phyloP scores from a whole-genome alignment of 2,113 vertebrate genomes.

The Corythaixoides concolor region DNA sequence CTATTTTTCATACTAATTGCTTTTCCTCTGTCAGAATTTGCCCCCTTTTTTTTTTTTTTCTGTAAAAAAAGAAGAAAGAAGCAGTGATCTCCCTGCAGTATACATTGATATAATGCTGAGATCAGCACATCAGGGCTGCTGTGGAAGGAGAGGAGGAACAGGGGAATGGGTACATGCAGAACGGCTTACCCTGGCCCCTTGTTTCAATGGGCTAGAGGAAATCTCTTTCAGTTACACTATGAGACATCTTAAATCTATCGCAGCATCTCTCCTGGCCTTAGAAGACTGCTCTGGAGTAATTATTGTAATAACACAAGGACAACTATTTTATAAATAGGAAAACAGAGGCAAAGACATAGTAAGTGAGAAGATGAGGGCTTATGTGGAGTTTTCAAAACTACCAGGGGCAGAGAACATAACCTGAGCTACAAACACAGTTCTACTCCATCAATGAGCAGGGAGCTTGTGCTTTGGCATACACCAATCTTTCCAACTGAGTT shows the following conservation, averaged over 20 bases:
- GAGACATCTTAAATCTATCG: not conserved
- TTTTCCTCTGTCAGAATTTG: not conserved
- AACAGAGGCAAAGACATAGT: not conserved
- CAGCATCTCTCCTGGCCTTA: not conserved
- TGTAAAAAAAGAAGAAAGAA: not conserved
- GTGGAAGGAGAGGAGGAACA: not conserved
- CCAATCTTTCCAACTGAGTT: not conserved
- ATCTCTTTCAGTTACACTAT: not conserved
- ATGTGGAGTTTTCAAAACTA: not conserved
- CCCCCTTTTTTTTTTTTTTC: not conserved
- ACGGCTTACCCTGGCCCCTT: not conserved
- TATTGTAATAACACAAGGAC: not conserved
- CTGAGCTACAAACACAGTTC: not conserved
- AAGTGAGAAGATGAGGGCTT: not conserved
- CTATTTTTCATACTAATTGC: not conserved
- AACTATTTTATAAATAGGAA: not conserved
- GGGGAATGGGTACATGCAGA: not conserved
- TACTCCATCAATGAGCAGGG: not conserved
- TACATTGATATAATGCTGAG: not conserved
- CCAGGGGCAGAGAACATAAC: not conserved
- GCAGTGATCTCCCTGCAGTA: not conserved
- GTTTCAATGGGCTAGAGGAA: not conserved
- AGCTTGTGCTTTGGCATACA: not conserved
- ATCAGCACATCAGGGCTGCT: not conserved
- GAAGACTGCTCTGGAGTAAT: not conserved